phyloP scores from a whole-genome alignment of 2,888 invertebrate genomes.

The Mythimna albipuncta region DNA sequence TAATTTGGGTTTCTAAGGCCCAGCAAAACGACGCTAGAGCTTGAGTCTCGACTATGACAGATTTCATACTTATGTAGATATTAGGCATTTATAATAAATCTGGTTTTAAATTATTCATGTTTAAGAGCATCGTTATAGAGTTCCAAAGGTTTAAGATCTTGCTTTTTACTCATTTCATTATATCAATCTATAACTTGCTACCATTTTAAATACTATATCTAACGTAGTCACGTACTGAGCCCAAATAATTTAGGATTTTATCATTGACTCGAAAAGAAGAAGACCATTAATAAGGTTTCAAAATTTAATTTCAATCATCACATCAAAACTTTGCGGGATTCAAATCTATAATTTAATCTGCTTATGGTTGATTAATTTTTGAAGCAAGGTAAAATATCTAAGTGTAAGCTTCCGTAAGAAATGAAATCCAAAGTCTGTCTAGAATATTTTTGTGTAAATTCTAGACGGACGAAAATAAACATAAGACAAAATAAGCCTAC shows the following conservation, averaged over 20 bases:
- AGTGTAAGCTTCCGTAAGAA: neutral
- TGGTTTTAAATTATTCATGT: slow-evolving; percentile 3
- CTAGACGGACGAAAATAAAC: slow-evolving; percentile 3
- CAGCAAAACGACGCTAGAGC: slow-evolving; percentile 1
- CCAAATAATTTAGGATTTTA: too few relatives aligned
- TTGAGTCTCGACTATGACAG: slow-evolving; percentile 9
- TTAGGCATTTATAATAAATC: neutral
- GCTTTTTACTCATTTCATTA: neutral
- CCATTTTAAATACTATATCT: neutral
- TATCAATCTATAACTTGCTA: neutral
- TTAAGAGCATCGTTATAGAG: neutral
- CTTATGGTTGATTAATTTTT: neutral
- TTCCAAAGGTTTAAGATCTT: neutral
- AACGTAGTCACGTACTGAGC: too few relatives aligned
- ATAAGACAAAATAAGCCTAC: neutral
- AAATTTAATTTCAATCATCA: neutral
- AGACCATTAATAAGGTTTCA: neutral
- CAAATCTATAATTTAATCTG: neutral
- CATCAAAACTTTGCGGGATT: neutral
- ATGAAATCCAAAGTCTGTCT: neutral
- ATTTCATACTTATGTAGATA: neutral
- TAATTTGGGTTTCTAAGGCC: neutral
- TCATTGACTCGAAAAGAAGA: too few relatives aligned
- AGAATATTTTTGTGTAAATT: neutral
- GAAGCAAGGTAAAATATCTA: neutral